Evolutionary conservation across 23 tunicate genomes (phyloP).

Genomic region (Diplosoma virens): DNA sequence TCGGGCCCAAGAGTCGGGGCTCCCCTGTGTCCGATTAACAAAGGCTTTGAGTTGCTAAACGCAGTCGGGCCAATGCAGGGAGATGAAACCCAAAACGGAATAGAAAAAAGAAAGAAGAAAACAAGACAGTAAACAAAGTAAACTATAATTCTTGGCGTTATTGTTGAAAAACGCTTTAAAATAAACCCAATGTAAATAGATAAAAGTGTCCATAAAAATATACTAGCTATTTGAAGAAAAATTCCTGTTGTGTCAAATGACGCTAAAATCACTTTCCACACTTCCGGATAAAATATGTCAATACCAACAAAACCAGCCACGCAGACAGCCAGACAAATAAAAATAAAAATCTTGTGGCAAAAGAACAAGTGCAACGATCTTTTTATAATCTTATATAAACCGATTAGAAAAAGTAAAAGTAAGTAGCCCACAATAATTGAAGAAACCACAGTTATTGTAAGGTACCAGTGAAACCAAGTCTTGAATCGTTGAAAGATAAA

Average conservation of each 20-base stretch:
- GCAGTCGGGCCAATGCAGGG: constrained; percentile 57
- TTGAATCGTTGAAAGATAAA: constrained; percentile 47
- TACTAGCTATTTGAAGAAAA: constrained; percentile 54
- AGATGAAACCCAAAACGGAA: constrained; percentile 41
- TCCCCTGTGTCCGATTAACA: constrained; percentile 77
- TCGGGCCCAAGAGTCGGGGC: constrained; percentile 57
- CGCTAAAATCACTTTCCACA: constrained; percentile 10
- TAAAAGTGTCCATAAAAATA: constrained; percentile 17
- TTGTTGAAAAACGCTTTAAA: not conserved
- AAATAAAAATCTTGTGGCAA: constrained; percentile 44
- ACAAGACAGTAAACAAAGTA: not conserved
- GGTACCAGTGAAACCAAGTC: constrained; percentile 62
- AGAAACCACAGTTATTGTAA: constrained; percentile 25
- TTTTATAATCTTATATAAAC: constrained; percentile 14
- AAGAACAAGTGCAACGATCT: constrained; percentile 1
- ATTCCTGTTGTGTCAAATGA: constrained; percentile 56
- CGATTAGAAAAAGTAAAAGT: constrained; percentile 16
- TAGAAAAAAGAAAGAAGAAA: constrained; percentile 34
- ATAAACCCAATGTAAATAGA: constrained; percentile 1
- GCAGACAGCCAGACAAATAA: not conserved
- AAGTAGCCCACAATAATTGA: constrained; percentile 27
- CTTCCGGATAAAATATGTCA: constrained; percentile 36
- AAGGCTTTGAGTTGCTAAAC: constrained; percentile 33
- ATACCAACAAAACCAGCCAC: constrained; percentile 46
- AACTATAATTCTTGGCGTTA: not conserved